Conservation (phyloP, 2,888 invertebrate species). For the Automeris io region DNA sequence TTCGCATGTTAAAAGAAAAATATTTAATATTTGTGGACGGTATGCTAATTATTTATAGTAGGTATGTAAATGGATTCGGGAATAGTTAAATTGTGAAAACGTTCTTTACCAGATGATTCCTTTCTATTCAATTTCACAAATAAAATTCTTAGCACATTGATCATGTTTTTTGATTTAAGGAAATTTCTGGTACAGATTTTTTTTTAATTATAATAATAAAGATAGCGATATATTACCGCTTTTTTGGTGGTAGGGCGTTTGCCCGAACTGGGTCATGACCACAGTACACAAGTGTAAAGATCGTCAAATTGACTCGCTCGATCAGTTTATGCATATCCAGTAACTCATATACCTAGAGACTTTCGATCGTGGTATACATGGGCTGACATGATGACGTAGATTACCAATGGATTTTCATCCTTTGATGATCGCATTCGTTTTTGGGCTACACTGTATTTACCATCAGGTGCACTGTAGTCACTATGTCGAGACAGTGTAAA, state of each 20-base stretch:
- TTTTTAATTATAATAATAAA: background rate
- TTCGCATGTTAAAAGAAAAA: background rate
- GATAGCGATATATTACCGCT: background rate
- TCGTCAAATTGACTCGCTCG: too few relatives aligned
- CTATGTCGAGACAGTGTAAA: background rate
- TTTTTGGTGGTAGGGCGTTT: too few relatives aligned
- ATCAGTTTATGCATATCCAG: too few relatives aligned
- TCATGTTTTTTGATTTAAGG: background rate
- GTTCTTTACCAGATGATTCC: background rate
- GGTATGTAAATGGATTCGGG: background rate
- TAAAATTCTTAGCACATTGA: background rate
- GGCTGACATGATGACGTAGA: too few relatives aligned
- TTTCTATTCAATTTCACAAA: background rate
- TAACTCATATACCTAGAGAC: too few relatives aligned
- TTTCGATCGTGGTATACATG: too few relatives aligned
- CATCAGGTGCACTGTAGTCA: too few relatives aligned
- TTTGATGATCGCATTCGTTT: too few relatives aligned
- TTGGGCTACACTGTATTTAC: too few relatives aligned
- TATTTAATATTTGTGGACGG: constrained; percentile 2
- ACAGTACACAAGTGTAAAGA: too few relatives aligned
- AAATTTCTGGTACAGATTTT: background rate
- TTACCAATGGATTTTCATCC: too few relatives aligned
- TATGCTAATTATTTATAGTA: constrained; percentile 4
- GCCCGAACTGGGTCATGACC: too few relatives aligned
- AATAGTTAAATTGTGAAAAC: background rate